Conservation (phyloP, 2,888 invertebrate genomes). For the Melitaea athalia region DNA sequence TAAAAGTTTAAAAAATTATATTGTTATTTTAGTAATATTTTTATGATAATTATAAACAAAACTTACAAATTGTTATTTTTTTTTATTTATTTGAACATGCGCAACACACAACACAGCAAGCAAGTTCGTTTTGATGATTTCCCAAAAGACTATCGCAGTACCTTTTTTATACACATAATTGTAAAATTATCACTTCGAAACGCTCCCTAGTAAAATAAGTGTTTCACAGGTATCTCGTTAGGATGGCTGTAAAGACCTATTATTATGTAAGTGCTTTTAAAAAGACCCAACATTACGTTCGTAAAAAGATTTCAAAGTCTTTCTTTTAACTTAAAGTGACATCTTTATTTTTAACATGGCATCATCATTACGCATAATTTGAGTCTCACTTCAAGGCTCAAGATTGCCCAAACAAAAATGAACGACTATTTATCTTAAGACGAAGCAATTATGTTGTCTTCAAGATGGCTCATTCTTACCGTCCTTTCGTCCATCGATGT, state of each 20-base stretch:
- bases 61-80: too few species aligned
- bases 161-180: too few species aligned
- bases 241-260: background rate
- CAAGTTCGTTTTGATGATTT: too few species aligned
- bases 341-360: slow-evolving; percentile 9
- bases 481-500: slow-evolving; percentile 28
- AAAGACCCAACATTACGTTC: background rate
- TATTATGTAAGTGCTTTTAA: background rate
- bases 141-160: too few species aligned
- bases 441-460: slow-evolving; percentile 37
- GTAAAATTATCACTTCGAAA: too few species aligned
- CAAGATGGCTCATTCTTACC: slow-evolving; percentile 28
- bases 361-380: slow-evolving; percentile 18
- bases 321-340: slow-evolving; percentile 2
- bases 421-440: slow-evolving; percentile 26
- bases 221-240: background rate
- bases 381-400: slow-evolving; percentile 13
- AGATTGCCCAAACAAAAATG: slow-evolving; percentile 17
- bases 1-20: too few species aligned
- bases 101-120: too few species aligned
- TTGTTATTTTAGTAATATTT: too few species aligned
- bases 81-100: too few species aligned
- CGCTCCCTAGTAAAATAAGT: too few species aligned
- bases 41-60: too few species aligned
- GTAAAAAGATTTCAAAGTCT: background rate